Evolutionary conservation across 2,113 vertebrate genomes (phyloP), one percentile per base, ranked within the genome.

Genomic region (Lasiurus cinereus): DNA sequence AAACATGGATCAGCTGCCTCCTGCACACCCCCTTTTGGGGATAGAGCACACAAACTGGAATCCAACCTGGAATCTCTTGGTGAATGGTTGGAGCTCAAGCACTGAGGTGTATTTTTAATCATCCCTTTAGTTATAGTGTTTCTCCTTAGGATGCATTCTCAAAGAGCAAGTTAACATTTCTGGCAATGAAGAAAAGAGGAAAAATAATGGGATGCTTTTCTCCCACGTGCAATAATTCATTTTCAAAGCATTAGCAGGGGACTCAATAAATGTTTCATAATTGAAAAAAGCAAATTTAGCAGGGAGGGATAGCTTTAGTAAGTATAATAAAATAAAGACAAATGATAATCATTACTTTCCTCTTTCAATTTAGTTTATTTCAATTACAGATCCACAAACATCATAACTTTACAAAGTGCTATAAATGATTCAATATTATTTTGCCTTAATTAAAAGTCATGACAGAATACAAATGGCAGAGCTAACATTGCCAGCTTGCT

Each of bases 291-390:
- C 72, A 92, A 74, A 83, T 77, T 92, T 76, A 62, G 43, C 80
- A 64, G n/a, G 18, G 48, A 93, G 14, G 52, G 54, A 54, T 22
- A 27, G 36, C 24, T 48, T 72, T 69, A 89, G 74, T 54, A 66
- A 89, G 64, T 21, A n/a, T 18, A 79, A 88, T 70, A 86, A 91
- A 94, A 93, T 70, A 56, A 70, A 93, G 59, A 95, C 56, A 87
- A 89, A 94, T 29, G 46, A n/a, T 9, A 48, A 66, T 62, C 73
- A 31, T 87, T 79, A 50, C 46, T 87, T 67, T 77, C 11, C 33
- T 77, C 62, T 78, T 80, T 43, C 39, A 52, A 14, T 67, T 90
- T 77, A 79, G 50, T 36, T 73, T 14, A 8, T 83, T 84, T 88
- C 54, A 21, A 86, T 83, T 89, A 64, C 50, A 83, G 59, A 85